Percentiles rank a stretch among this genome's conserved stretches.
Conservation (phyloP, 2,888 invertebrate genomes). For the Thalpophila matura region DNA sequence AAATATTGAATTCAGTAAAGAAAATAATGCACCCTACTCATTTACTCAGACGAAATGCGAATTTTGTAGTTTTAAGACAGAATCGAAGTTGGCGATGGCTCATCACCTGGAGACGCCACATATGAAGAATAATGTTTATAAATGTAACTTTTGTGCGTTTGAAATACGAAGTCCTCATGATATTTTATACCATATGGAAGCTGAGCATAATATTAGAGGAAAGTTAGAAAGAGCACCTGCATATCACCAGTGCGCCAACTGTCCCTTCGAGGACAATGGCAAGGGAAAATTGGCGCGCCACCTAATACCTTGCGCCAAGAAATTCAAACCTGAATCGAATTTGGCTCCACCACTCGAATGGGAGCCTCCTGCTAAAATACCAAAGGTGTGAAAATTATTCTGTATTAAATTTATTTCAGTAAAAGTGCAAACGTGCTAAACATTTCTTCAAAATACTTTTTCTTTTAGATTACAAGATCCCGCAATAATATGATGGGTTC, state of each 20-base stretch:
- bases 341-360: conserved; percentile 96
- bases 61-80: conserved; percentile 97
- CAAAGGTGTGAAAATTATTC: conserved; percentile 90
- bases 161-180: conserved; percentile 96
- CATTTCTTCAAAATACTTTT: background rate
- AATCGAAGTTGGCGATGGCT: conserved; percentile 95
- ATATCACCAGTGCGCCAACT: conserved; percentile 97
- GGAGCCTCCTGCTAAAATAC: conserved; percentile 98
- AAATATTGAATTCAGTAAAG: conserved; percentile 96
- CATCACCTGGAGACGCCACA: conserved; percentile 98
- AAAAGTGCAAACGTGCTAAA: background rate
- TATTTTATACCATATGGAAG: conserved; percentile 97
- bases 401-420: background rate
- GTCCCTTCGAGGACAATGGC: conserved; percentile 98
- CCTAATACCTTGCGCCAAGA: conserved; percentile 96
- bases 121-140: conserved; percentile 96
- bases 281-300: conserved; percentile 97
- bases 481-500: conserved; percentile 78
- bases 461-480: conserved; percentile 76
- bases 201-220: conserved; percentile 96
- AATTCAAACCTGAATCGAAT: conserved; percentile 96
- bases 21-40: conserved; percentile 95
- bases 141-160: conserved; percentile 96
- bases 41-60: conserved; percentile 95
- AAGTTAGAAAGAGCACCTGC: conserved; percentile 96